Conservation (phyloP, 2,113 vertebrate genomes). For the Gadus chalcogrammus region DNA sequence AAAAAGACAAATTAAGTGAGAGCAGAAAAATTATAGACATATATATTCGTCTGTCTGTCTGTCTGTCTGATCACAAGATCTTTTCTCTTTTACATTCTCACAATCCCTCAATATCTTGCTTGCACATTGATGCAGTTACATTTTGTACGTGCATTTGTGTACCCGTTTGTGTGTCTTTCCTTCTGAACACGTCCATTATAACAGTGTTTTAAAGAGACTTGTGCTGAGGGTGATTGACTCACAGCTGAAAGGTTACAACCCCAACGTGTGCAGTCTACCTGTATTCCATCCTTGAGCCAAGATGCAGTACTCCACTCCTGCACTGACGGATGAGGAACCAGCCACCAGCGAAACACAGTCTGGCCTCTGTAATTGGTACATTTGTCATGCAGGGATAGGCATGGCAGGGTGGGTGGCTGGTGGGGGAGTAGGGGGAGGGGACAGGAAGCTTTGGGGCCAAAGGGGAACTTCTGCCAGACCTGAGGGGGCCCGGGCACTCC, state of each 20-base stretch:
- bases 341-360: slow-evolving; percentile 30
- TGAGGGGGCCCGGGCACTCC: slow-evolving; percentile 1
- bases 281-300: no score
- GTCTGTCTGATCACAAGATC: no score
- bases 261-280: no score
- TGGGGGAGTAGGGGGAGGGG: background rate
- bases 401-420: background rate
- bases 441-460: slow-evolving; percentile 3
- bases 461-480: background rate
- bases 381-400: slow-evolving; percentile 48
- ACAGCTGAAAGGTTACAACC: no score
- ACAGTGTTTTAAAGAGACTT: no score
- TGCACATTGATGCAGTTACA: no score
- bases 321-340: slow-evolving; percentile 14
- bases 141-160: slow-evolving; percentile 1
- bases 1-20: no score
- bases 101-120: no score
- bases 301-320: slow-evolving; percentile 20
- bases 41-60: no score
- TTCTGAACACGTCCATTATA: background rate
- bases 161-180: background rate
- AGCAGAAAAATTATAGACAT: no score
- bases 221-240: no score
- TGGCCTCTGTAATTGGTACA: slow-evolving; percentile 51
- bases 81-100: no score